Conservation (phyloP, 2,113 vertebrate genomes). For the Alces alces region DNA sequence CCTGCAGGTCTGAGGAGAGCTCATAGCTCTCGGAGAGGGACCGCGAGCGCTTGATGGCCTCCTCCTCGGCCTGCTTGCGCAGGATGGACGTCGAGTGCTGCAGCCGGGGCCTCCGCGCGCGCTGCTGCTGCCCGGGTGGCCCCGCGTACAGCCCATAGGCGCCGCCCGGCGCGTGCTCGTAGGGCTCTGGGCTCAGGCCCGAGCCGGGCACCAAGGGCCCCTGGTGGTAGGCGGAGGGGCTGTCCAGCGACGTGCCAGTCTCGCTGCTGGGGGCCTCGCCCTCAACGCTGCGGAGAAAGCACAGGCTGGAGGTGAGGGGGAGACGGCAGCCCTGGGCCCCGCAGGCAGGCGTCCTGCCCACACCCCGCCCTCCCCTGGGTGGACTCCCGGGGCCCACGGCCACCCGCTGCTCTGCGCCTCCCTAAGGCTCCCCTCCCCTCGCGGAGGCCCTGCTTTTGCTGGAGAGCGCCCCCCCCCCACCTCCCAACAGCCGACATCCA, state of each 20-base stretch:
- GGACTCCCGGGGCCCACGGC: accelerated
- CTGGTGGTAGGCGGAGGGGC: slow-evolving; percentile 84
- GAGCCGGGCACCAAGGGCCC: slow-evolving; percentile 86
- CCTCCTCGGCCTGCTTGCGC: slow-evolving; percentile 97
- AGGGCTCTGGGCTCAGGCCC: slow-evolving; percentile 87
- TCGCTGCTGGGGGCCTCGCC: slow-evolving; percentile 91
- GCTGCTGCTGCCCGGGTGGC: slow-evolving; percentile 86
- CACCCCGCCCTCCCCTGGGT: accelerated
- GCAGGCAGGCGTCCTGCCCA: background rate
- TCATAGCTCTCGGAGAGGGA: slow-evolving; percentile 99
- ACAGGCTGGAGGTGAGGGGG: background rate
- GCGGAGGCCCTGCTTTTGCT: background rate
- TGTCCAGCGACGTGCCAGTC: slow-evolving; percentile 88
- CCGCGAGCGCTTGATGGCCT: slow-evolving; percentile 96
- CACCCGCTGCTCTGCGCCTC: background rate
- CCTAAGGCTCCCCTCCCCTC: background rate
- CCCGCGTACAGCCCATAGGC: slow-evolving; percentile 84
- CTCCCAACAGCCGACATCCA: background rate
- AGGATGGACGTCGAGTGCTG: slow-evolving; percentile 97
- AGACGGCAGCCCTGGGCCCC: background rate
- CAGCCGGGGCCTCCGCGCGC: slow-evolving; percentile 90
- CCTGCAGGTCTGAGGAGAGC: slow-evolving; percentile 98
- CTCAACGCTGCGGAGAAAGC: slow-evolving; percentile 88
- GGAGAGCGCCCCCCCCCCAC: background rate
- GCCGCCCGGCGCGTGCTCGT: slow-evolving; percentile 84